Evolutionary conservation across 64 coral and sea anemone species (phyloP), one percentile per base, ranked within the genome.

Genomic region (Acropora tenuis): DNA sequence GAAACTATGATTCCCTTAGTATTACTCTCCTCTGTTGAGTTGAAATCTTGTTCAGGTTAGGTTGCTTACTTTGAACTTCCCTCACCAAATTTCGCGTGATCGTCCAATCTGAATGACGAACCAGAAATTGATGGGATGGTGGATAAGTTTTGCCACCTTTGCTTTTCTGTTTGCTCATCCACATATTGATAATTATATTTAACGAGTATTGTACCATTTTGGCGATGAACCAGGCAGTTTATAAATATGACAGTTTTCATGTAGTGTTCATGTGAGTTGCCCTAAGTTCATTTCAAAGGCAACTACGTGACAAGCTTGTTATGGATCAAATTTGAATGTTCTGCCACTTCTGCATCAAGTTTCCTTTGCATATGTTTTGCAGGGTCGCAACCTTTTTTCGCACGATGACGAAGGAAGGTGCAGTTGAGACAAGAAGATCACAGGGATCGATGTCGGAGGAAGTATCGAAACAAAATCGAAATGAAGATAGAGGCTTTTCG

Each of bases 401-500:
- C 59, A 69, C 45, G 5, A 85, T 85, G 82, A 58, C 65, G 12
- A 85, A 85, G 72, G 82, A 72, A 59, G 48, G 82, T 19, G 43
- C 30, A 30, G 72, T 16, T 72, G 82, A 71, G 40, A 65, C 68
- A 63, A 65, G 72, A 69, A 85, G 42, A 43, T 19, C 61, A 8
- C 69, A 49, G n/a, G 82, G 16, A 41, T 48, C 63, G 44, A 49
- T 8, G 3, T 4, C 66, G 45, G 61, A 85, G 2, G 82, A 85
- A 47, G 17, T 65, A 12, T 45, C 82, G 8, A 85, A 71, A 85
- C 82, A 85, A 45, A 85, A 85, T 72, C 61, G 45, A 8, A 85
- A 90, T 74, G 94, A 85, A 4, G 93, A 87, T 80, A 61, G 88
- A 4, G n/a, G 95, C 65, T 97, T 94, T 11, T 94, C 95, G 0